Conservation (phyloP, 2,113 vertebrate genomes). For the Anarhynchus alexandrinus region DNA sequence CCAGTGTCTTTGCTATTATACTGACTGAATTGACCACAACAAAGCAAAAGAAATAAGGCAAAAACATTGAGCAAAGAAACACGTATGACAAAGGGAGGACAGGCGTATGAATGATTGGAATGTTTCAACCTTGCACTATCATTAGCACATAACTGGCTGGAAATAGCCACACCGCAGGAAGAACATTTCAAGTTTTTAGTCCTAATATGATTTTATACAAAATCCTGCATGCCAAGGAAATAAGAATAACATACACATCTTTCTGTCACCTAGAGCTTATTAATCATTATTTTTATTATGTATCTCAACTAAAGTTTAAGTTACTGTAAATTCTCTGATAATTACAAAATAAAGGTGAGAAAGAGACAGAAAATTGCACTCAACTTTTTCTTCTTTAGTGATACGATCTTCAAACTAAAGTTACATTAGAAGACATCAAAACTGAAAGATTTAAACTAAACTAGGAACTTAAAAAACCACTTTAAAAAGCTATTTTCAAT, state of each 20-base stretch:
- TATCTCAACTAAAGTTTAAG: background rate
- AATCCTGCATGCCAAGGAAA: conserved; percentile 43
- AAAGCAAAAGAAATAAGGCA: conserved; percentile 69
- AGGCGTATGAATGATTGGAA: conserved; percentile 72
- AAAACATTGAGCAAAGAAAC: conserved; percentile 39
- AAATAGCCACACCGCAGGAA: conserved; percentile 53
- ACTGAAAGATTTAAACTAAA: background rate
- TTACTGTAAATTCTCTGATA: background rate
- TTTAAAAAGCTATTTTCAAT: background rate
- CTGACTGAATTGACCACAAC: conserved; percentile 67
- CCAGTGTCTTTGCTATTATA: conserved; percentile 67
- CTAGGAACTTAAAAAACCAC: background rate
- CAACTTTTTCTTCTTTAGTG: background rate
- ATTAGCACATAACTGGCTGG: conserved; percentile 67
- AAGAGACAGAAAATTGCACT: background rate
- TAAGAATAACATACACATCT: conserved; percentile 3
- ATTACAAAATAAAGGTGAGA: background rate
- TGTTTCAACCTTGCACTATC: conserved; percentile 50
- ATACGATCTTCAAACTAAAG: background rate
- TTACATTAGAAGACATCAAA: background rate
- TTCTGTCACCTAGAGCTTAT: background rate
- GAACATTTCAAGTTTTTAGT: conserved; percentile 35
- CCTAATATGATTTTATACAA: conserved; percentile 30
- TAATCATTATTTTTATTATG: background rate
- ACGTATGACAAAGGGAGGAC: conserved; percentile 67